Percentiles rank a stretch among this genome's conserved stretches.
Evolutionary conservation across 2,888 invertebrate species (phyloP).

Genomic region (Epirrhoe alternata): DNA sequence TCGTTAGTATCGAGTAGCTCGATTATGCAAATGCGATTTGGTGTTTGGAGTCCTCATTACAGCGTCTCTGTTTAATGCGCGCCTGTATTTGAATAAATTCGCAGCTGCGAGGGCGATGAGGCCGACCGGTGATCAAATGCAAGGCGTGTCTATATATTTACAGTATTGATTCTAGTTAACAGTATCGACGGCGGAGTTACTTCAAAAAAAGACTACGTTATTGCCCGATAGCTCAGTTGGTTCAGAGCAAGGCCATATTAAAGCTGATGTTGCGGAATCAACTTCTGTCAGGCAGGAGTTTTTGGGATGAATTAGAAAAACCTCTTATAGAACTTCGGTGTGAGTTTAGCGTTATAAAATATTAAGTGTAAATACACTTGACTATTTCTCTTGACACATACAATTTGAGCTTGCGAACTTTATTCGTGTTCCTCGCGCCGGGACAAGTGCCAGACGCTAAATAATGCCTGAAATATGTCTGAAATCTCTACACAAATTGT

Average conservation of each 20-base stretch:
- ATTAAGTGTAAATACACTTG: no score
- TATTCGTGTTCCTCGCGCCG: background rate
- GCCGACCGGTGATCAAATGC: conserved; percentile 11
- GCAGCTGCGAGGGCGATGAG: conserved; percentile 11
- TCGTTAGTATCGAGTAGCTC: conserved; percentile 32
- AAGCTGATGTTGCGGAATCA: no score
- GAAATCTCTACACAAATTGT: conserved; percentile 12
- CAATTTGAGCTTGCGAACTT: background rate
- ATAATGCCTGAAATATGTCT: conserved; percentile 6
- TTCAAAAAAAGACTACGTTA: no score
- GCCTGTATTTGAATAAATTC: conserved; percentile 26
- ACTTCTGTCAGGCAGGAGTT: no score
- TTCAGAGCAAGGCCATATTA: no score
- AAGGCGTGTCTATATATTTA: background rate
- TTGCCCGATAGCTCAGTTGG: no score
- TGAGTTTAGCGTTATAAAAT: no score
- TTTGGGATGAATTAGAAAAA: no score
- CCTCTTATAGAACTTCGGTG: no score
- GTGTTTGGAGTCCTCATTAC: conserved; percentile 33
- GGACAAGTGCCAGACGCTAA: background rate
- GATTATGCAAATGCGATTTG: conserved; percentile 37
- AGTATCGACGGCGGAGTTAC: background rate
- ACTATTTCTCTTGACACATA: background rate
- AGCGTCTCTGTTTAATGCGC: conserved; percentile 16
- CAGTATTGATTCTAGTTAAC: background rate